Evolutionary conservation across 2,888 invertebrate species (phyloP).

Genomic region (Troides helena): DNA sequence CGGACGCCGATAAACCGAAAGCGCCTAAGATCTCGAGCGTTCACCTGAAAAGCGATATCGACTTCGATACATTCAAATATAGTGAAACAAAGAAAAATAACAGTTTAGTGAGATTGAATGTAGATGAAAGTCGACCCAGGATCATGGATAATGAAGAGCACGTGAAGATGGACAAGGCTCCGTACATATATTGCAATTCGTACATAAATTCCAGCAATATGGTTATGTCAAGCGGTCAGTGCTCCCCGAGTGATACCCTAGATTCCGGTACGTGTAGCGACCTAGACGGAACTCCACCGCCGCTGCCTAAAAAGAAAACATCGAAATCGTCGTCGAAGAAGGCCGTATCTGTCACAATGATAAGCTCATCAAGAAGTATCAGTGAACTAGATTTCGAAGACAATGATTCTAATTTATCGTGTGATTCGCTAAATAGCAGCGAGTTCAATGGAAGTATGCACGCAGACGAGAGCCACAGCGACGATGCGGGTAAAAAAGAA

Average conservation of each 20-base stretch:
- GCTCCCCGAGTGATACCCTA: constrained; percentile 89
- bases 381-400: constrained; percentile 86
- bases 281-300: constrained; percentile 86
- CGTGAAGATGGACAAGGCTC: constrained; percentile 68
- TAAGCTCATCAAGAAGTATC: constrained; percentile 78
- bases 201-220: constrained; percentile 76
- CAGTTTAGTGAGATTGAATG: constrained; percentile 82
- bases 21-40: constrained; percentile 75
- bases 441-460: constrained; percentile 81
- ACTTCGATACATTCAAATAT: constrained; percentile 65
- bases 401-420: constrained; percentile 88
- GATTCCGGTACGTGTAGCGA: constrained; percentile 94
- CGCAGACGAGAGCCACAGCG: constrained; percentile 72
- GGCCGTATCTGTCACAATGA: constrained; percentile 79
- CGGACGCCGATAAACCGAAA: constrained; percentile 77
- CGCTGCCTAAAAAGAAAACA: constrained; percentile 84
- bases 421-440: constrained; percentile 89
- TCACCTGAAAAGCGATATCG: constrained; percentile 72
- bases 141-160: constrained; percentile 76
- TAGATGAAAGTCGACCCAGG: constrained; percentile 68
- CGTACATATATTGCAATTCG: constrained; percentile 83
- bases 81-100: constrained; percentile 70
- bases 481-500: constrained; percentile 65
- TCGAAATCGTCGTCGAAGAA: constrained; percentile 73
- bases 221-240: constrained; percentile 89